Base-by-base conservation (phyloP, 64 coral and sea anemone species). In the Montipora sp. region DNA sequence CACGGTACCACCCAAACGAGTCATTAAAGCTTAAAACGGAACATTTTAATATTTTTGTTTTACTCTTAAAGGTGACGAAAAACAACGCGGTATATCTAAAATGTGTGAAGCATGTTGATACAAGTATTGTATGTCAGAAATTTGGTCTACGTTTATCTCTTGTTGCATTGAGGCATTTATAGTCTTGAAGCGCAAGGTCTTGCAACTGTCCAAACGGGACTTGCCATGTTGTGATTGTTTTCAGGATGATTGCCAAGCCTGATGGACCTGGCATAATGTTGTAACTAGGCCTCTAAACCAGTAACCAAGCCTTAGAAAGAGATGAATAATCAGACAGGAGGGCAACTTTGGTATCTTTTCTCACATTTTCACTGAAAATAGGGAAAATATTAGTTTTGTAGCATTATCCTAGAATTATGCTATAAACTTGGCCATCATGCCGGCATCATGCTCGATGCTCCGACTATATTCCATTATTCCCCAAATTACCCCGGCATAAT, bases 311-410 rank as follows among this genome's bases (percentile, higher is more conserved):
- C 48, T 82, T 19, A 20, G 21, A 57, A 82, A 82, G 80, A 82
- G 45, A 47, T 82, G 80, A 82, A 82, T 82, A 48, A 82, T 19
- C 19, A 79, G 36, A 79, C 77, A 79, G 24, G 77, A 79, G 77
- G 77, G 1, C 22, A 79, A 79, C 45, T 79, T 36, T n/a, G 45
- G 22, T 36, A 36, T 79, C 45, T 79, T 79, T 79, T 79, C 66
- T 69, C 16, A 82, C 48, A 48, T 82, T 82, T 82, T 55, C 45
- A 82, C 14, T 82, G 80, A 82, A 82, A 82, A 82, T 82, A 82
- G 80, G 80, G 80, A 82, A 82, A 82, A 69, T 51, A 82, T 82
- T 82, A 82, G 80, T 82, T 82, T 82, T 57, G 48, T 82, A 82
- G 1, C 48, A 82, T 82, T 82, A 82, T 2, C 48, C 80, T 55